Base-by-base conservation (phyloP, 2,888 invertebrate species). In the Orgyia antiqua region DNA sequence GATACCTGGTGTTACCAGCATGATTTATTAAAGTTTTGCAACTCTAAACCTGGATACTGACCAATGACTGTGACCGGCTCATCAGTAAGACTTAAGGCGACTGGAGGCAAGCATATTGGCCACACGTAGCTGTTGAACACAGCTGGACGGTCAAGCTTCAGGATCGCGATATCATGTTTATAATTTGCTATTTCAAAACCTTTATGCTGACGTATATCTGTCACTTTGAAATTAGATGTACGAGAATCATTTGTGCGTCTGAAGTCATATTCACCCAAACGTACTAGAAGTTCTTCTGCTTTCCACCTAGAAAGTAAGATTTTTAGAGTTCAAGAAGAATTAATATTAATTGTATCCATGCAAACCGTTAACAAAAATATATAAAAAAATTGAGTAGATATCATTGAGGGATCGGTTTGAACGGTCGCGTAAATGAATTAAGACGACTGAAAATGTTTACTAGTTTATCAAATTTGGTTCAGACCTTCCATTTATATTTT, bases 231-330 rank as follows among this genome's bases (percentile, higher is more conserved):
- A 63, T 94, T 93, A 45, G 89, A 86, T 0, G 91, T 87, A 1
- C 92, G 87, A 0, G 93, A 91, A 58, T 94, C 94, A 59, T 92
- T 91, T 7, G 63, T 60, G 25, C 78, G 73, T 1, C 84, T 75
- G 47, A 95, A 91, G 67, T 95, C 93, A 69, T 95, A 95, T 62
- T 95, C 95, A 0, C 95, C 96, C 3, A 95, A 84, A 11, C 94
- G 89, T 0, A 94, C 92, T 28, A 78, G 87, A 1, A 95, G 64
- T 1, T 93, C 89, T 1, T 88, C 74, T 0, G 89, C 80, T 28
- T 84, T 79, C 58, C 88, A 83, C 35, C 92, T 92, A n/a, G 4
- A 18, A 8, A 18, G 33, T n/a, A 13, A 18, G 18, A 15, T 15
- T 6, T 8, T 8, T 18, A 18, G 8, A 18, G 15, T 18, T 18